These are phyloP conservation scores for Microctenopoma stevenorrisi DNA, from an alignment of 2,797 vertebrate genomes.

Conservation along the genomic window DNA sequence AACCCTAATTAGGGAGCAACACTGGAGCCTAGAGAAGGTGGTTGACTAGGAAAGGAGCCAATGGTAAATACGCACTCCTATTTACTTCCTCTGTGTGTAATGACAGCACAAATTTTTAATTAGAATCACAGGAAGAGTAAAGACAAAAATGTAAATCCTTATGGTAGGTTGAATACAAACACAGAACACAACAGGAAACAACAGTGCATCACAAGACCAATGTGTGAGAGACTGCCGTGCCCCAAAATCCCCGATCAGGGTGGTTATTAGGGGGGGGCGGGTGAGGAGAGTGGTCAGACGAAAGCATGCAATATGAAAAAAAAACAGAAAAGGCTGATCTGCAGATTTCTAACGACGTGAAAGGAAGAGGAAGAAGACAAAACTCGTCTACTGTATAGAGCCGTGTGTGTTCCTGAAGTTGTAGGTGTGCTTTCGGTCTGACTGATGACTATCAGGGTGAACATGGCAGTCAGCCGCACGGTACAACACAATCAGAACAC, in stretches of 20 bases:
- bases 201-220: slow-evolving; percentile 64
- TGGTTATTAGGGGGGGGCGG: slow-evolving; percentile 38
- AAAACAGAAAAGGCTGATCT: slow-evolving; percentile 59
- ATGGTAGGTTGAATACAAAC: slow-evolving; percentile 75
- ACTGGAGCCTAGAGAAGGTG: slow-evolving; percentile 84
- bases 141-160: slow-evolving; percentile 77
- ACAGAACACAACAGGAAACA: slow-evolving; percentile 74
- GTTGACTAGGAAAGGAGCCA: slow-evolving; percentile 81
- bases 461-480: slow-evolving; percentile 64
- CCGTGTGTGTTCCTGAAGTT: slow-evolving; percentile 37
- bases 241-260: slow-evolving; percentile 57
- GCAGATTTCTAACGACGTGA: slow-evolving; percentile 46
- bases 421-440: slow-evolving; percentile 67
- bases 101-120: slow-evolving; percentile 86
- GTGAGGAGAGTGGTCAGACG: slow-evolving; percentile 66
- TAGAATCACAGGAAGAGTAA: slow-evolving; percentile 83
- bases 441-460: slow-evolving; percentile 56
- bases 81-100: slow-evolving; percentile 84
- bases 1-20: slow-evolving; percentile 86
- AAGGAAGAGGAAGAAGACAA: slow-evolving; percentile 29
- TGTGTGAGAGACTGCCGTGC: slow-evolving; percentile 39
- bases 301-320: slow-evolving; percentile 77
- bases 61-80: slow-evolving; percentile 83
- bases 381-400: slow-evolving; percentile 40
- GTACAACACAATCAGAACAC: slow-evolving; percentile 62